Evolutionary conservation across 2,888 invertebrate genomes (phyloP).

Genomic region (Drosophila testacea): DNA sequence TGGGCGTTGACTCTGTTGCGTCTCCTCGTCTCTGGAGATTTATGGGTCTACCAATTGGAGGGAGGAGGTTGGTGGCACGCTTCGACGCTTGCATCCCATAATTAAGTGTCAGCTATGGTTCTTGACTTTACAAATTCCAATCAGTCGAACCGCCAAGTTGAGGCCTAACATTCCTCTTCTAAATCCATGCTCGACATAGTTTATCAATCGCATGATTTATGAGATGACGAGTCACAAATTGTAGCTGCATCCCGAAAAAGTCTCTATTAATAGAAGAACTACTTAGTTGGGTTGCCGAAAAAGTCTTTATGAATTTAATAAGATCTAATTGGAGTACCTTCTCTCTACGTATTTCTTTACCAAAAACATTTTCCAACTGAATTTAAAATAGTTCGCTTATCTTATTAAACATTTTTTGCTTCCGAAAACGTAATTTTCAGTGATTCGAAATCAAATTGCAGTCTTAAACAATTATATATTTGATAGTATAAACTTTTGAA

Average conservation of each 20-base stretch:
- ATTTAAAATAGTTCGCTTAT: no score
- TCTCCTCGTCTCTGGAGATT: constrained; percentile 48
- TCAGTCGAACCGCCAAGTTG: constrained; percentile 48
- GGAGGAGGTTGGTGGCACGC: constrained; percentile 55
- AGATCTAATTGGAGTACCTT: not conserved
- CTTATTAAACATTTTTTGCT: no score
- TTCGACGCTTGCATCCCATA: constrained; percentile 69
- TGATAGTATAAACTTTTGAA: no score
- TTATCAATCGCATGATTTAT: constrained; percentile 64
- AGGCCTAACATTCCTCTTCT: constrained; percentile 31
- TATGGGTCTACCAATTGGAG: constrained; percentile 41
- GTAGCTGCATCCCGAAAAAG: constrained; percentile 7
- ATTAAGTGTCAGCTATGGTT: constrained; percentile 81
- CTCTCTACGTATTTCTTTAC: not conserved
- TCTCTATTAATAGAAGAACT: constrained; percentile 27
- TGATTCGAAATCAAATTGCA: no score
- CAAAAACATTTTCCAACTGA: no score
- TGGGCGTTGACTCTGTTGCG: constrained; percentile 33
- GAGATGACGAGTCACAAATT: constrained; percentile 39
- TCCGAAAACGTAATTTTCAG: no score
- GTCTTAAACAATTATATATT: no score
- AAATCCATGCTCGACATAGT: constrained; percentile 44
- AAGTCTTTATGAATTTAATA: not conserved
- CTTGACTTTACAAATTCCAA: constrained; percentile 80
- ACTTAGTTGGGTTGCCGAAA: not conserved